A percentile compares a stretch with the other conserved stretches of the same genome.
These are phyloP conservation scores for Amiota communis DNA, from an alignment of 2,888 invertebrate species.

Conservation along the genomic window DNA sequence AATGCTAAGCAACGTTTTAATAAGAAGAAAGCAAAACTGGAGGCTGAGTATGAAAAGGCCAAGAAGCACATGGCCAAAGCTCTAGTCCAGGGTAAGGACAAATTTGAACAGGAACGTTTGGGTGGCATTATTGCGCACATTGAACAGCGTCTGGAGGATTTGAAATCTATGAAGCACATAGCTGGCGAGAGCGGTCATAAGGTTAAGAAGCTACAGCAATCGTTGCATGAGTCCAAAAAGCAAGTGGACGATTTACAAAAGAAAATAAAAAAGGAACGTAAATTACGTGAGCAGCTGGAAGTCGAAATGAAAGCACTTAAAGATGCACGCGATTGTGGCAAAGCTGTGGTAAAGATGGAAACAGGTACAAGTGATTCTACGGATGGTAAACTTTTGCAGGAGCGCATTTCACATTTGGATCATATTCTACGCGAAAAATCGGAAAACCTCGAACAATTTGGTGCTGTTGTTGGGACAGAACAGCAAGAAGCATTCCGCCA, in stretches of 20 bases:
- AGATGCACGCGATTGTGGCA: conserved; percentile 70
- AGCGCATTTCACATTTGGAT: conserved; percentile 80
- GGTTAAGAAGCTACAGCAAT: conserved; percentile 82
- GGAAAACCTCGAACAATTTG: conserved; percentile 77
- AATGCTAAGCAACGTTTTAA: conserved; percentile 77
- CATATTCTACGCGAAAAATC: conserved; percentile 82
- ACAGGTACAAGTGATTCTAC: conserved; percentile 61
- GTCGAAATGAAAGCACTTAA: conserved; percentile 77
- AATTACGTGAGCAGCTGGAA: conserved; percentile 80
- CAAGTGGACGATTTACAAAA: conserved; percentile 84
- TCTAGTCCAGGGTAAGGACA: conserved; percentile 73
- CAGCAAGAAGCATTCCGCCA: conserved; percentile 80
- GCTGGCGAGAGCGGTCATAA: conserved; percentile 79
- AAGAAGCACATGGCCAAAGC: conserved; percentile 76
- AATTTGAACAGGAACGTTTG: conserved; percentile 72
- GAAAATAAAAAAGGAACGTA: conserved; percentile 83
- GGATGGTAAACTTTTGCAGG: conserved; percentile 78
- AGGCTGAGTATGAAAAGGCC: conserved; percentile 77
- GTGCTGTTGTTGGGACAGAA: conserved; percentile 75
- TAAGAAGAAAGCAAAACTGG: conserved; percentile 78
- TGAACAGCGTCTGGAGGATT: conserved; percentile 75
- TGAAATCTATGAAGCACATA: conserved; percentile 76
- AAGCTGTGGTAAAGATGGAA: conserved; percentile 53
- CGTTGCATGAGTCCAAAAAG: conserved; percentile 82
- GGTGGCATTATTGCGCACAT: conserved; percentile 74